Percentiles rank a stretch among this genome's conserved stretches.
Conservation (phyloP, 1,140 invertebrate species). For the Drosophila tsacasi region DNA sequence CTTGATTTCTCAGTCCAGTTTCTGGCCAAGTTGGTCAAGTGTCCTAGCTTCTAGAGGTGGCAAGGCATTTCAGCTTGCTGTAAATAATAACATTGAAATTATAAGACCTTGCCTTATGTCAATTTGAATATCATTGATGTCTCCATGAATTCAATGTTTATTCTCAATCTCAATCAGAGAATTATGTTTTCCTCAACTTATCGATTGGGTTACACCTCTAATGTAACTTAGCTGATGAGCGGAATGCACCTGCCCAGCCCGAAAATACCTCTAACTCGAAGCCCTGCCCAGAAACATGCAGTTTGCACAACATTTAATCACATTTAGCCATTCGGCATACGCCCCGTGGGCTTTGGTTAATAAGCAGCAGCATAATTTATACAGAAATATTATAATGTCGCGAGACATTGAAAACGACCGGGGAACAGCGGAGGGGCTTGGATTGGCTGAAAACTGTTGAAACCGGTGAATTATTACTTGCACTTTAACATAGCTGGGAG, state of each 20-base stretch:
- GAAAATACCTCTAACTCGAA: background rate
- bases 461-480: slow-evolving; percentile 82
- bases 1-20: slow-evolving; percentile 23
- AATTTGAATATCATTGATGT: background rate
- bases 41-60: slow-evolving; percentile 44
- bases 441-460: slow-evolving; percentile 68
- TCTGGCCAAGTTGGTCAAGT: slow-evolving; percentile 49
- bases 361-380: slow-evolving; percentile 71
- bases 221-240: background rate
- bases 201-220: background rate
- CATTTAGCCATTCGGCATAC: slow-evolving; percentile 73
- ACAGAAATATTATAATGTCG: slow-evolving; percentile 78
- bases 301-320: slow-evolving; percentile 83
- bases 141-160: background rate
- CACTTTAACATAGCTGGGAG: slow-evolving; percentile 77
- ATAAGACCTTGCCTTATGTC: background rate
- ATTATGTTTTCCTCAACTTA: background rate
- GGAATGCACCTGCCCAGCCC: slow-evolving; percentile 25
- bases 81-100: background rate
- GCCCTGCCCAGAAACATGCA: slow-evolving; percentile 57
- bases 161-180: background rate
- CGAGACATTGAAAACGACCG: slow-evolving; percentile 70
- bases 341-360: slow-evolving; percentile 56
- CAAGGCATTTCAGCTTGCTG: background rate
- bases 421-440: slow-evolving; percentile 12